A percentile compares a stretch with the other conserved stretches of the same genome.
Evolutionary conservation across 2,113 vertebrate genomes (phyloP).

Genomic region (Xiphophorus maculatus): DNA sequence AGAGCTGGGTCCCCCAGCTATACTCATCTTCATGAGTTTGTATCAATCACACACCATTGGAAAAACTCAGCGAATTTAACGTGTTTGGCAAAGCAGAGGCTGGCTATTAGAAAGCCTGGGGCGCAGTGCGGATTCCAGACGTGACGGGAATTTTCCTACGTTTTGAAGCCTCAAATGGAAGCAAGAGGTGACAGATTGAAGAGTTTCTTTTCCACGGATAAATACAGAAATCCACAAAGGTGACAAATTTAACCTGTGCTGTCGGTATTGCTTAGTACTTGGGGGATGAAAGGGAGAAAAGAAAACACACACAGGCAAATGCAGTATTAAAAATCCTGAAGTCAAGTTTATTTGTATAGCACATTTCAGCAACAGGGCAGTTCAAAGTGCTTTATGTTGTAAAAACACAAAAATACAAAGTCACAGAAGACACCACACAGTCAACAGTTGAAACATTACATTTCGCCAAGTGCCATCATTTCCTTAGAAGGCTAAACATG

Average conservation of each 20-base stretch:
- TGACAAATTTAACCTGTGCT: neutral
- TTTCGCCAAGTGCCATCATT: too few relatives aligned
- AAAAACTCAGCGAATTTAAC: constrained; percentile 17
- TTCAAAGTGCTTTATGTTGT: too few relatives aligned
- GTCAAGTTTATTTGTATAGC: too few relatives aligned
- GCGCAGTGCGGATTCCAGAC: neutral
- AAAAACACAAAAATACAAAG: too few relatives aligned
- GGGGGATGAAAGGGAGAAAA: neutral
- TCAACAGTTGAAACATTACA: too few relatives aligned
- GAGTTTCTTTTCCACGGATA: constrained; percentile 4
- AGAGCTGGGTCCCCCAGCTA: constrained; percentile 24
- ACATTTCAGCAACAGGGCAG: too few relatives aligned
- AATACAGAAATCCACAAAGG: constrained; percentile 19
- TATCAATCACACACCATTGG: constrained; percentile 5
- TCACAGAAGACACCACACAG: too few relatives aligned
- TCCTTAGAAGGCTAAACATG: too few relatives aligned
- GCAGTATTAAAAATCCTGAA: neutral
- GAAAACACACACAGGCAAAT: neutral
- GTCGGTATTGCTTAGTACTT: constrained; percentile 11
- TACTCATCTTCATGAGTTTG: constrained; percentile 26
- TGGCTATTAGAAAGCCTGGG: neutral
- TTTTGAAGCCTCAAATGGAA: neutral
- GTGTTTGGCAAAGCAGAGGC: neutral
- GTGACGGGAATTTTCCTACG: constrained; percentile 1
- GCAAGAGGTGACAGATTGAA: constrained; percentile 1